These are phyloP conservation scores for Drosophila erecta DNA, from an alignment of 1,140 invertebrate species.

Conservation along the genomic window DNA sequence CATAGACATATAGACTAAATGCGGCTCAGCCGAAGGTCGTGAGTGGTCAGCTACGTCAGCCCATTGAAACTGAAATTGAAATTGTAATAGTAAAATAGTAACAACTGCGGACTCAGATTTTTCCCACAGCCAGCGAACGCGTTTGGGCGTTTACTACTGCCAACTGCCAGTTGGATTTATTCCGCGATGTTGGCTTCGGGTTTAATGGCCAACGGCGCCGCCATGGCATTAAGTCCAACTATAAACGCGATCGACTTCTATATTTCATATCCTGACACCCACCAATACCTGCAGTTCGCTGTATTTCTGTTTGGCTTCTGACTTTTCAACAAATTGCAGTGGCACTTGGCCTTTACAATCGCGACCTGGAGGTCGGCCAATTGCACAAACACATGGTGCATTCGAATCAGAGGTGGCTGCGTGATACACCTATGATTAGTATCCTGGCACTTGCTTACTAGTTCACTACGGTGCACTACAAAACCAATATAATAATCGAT, in stretches of 20 bases:
- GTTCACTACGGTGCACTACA: neutral
- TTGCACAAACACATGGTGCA: conserved; percentile 20
- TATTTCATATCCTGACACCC: conserved; percentile 66
- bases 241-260: conserved; percentile 48
- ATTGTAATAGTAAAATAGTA: conserved; percentile 25
- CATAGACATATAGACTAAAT: conserved; percentile 44
- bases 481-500: conserved; percentile 13
- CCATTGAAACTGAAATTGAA: conserved; percentile 49
- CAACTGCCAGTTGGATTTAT: conserved; percentile 28
- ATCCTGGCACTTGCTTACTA: neutral
- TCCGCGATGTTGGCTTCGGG: conserved; percentile 11
- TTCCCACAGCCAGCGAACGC: conserved; percentile 47
- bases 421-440: neutral
- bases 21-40: conserved; percentile 58
- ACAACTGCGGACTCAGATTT: conserved; percentile 31
- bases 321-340: conserved; percentile 65
- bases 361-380: conserved; percentile 26
- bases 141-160: conserved; percentile 42
- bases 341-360: conserved; percentile 62
- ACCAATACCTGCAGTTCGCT: conserved; percentile 1
- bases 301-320: conserved; percentile 22
- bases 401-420: conserved; percentile 8
- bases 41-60: conserved; percentile 28
- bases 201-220: conserved; percentile 66
- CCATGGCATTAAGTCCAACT: conserved; percentile 51